A percentile compares a stretch with the other conserved stretches of the same genome.
phyloP scores from a whole-genome alignment of 2,888 invertebrate species.

The Allacma fusca region DNA sequence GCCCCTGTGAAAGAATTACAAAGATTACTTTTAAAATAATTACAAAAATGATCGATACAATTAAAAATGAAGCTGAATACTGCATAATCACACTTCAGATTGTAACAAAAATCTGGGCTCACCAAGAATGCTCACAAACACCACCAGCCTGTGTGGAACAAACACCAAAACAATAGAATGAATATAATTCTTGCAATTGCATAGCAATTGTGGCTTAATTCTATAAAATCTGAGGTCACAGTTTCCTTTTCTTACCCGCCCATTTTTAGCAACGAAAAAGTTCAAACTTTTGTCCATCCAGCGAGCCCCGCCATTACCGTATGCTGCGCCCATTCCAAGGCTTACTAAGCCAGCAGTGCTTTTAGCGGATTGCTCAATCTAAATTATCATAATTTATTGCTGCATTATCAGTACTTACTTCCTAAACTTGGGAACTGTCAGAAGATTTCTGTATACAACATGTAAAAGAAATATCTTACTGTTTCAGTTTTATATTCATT shows the following conservation, averaged over 20 bases:
- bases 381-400: background rate
- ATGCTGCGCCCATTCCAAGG: background rate
- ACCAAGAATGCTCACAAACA: background rate
- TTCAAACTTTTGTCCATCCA: conserved; percentile 11
- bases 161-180: background rate
- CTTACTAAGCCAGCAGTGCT: background rate
- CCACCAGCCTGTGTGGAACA: background rate
- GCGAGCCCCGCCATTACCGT: background rate
- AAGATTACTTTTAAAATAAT: no score
- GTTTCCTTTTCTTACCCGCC: background rate
- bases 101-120: no score
- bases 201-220: no score
- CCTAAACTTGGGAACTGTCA: no score
- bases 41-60: no score
- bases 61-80: no score
- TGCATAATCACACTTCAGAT: no score
- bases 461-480: background rate
- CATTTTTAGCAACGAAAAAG: conserved; percentile 8
- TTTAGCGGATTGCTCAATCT: background rate
- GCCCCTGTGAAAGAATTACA: conserved; percentile 73
- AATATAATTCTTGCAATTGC: no score
- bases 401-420: no score
- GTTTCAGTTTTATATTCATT: conserved; percentile 83
- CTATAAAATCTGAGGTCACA: background rate
- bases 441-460: background rate